These are phyloP conservation scores for Microctenopoma stevenorrisi DNA, from an alignment of 2,797 vertebrate species.

Conservation along the genomic window DNA sequence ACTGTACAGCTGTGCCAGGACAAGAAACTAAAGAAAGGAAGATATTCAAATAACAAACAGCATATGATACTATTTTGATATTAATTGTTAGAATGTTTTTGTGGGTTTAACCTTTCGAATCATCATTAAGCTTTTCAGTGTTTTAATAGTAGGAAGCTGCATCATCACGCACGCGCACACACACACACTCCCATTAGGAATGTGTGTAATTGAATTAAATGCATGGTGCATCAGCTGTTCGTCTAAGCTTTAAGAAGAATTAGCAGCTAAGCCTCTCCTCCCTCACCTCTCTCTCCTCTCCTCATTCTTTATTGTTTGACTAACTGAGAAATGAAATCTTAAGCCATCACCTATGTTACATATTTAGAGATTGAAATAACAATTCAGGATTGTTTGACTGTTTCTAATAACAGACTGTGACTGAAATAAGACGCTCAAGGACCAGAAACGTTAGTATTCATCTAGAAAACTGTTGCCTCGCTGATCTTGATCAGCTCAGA, in stretches of 20 bases:
- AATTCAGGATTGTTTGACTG: background rate
- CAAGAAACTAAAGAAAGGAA: too few relatives aligned
- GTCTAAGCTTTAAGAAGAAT: conserved; percentile 75
- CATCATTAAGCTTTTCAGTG: background rate
- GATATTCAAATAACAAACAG: too few relatives aligned
- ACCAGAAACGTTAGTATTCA: conserved; percentile 28
- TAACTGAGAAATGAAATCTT: conserved; percentile 13
- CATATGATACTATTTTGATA: too few relatives aligned
- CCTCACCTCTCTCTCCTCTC: conserved; percentile 6
- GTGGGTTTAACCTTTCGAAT: background rate
- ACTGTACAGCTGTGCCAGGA: too few relatives aligned
- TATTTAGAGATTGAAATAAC: conserved; percentile 18
- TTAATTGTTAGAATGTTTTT: too few relatives aligned
- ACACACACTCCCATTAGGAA: conserved; percentile 5
- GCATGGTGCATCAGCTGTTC: conserved; percentile 74
- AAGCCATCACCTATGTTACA: background rate
- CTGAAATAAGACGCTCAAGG: background rate
- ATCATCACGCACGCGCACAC: conserved; percentile 31
- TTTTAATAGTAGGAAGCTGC: conserved; percentile 29
- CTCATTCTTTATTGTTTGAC: background rate
- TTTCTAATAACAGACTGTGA: background rate
- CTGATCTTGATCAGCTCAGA: conserved; percentile 36
- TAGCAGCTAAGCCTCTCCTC: conserved; percentile 64
- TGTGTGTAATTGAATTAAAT: conserved; percentile 72
- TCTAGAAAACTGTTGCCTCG: conserved; percentile 50